Percentiles rank a stretch among this genome's conserved stretches.
phyloP scores from a whole-genome alignment of 2,113 vertebrate species.

The Micromys minutus region DNA sequence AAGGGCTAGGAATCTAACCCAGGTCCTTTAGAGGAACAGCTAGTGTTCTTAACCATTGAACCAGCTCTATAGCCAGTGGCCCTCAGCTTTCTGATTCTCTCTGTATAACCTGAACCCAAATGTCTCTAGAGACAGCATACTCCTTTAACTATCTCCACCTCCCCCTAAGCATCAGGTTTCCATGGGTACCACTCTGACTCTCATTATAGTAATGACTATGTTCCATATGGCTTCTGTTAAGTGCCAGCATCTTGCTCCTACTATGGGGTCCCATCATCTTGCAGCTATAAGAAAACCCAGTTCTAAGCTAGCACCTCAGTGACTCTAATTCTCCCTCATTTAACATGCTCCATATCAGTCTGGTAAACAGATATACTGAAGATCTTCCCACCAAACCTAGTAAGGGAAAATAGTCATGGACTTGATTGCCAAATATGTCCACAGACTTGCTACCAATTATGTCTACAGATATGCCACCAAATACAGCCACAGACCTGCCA shows the following conservation, averaged over 20 bases:
- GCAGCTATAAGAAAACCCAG: background rate
- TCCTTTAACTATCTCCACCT: background rate
- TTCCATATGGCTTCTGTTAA: background rate
- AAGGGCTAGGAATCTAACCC: background rate
- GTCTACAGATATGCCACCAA: background rate
- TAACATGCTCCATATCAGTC: background rate
- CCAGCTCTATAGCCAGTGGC: background rate
- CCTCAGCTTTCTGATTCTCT: background rate
- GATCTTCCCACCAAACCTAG: background rate
- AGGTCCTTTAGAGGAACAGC: background rate
- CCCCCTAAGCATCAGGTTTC: background rate
- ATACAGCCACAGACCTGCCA: background rate
- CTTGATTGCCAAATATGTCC: background rate
- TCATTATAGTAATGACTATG: background rate
- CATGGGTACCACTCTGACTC: background rate
- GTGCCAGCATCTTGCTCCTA: background rate
- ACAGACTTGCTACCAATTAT: background rate
- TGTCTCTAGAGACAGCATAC: background rate
- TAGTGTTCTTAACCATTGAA: background rate
- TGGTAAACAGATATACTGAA: background rate
- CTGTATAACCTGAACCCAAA: background rate
- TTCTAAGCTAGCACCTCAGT: background rate
- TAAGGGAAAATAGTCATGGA: background rate
- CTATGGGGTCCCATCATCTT: background rate
- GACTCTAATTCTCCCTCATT: background rate